Percentiles rank a stretch among this genome's conserved stretches.
phyloP scores from a whole-genome alignment of 37 sponge, comb jelly and placozoan genomes.

The Amphimedon queenslandica region DNA sequence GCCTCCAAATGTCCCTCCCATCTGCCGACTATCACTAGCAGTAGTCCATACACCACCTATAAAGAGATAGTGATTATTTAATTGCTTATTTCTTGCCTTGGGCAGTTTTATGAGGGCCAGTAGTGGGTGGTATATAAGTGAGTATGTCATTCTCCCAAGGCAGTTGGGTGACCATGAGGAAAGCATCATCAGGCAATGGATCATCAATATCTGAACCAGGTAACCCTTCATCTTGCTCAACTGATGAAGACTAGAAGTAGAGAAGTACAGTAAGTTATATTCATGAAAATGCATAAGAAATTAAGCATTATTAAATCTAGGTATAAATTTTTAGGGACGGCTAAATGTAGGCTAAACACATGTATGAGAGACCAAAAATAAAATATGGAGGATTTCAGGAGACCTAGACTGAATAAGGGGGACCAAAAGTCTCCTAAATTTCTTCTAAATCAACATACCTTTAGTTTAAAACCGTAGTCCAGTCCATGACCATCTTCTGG shows the following conservation, averaged over 20 bases:
- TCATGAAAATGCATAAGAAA: neutral
- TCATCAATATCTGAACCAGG: constrained; percentile 43
- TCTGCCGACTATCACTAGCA: constrained; percentile 7
- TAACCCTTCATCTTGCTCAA: constrained; percentile 45
- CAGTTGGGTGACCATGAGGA: constrained; percentile 78
- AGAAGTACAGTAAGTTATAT: neutral
- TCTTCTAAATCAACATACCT: constrained; percentile 27
- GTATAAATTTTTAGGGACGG: too few relatives aligned
- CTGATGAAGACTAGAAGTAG: neutral
- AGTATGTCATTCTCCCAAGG: constrained; percentile 86
- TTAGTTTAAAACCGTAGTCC: constrained; percentile 86
- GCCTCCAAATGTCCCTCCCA: constrained; percentile 8
- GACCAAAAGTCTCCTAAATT: too few relatives aligned
- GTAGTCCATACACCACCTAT: constrained; percentile 55
- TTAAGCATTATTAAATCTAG: neutral
- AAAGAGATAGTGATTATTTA: neutral
- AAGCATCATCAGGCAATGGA: constrained; percentile 64
- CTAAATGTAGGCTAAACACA: too few relatives aligned
- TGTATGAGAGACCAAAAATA: too few relatives aligned
- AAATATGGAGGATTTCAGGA: too few relatives aligned
- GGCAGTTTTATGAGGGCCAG: constrained; percentile 32
- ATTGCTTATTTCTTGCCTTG: constrained; percentile 30
- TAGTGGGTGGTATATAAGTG: constrained; percentile 40
- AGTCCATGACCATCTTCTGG: constrained; percentile 78
- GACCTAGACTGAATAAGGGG: too few relatives aligned